Conservation (phyloP, 64 coral and sea anemone genomes). For the Catalaphyllia jardinei region DNA sequence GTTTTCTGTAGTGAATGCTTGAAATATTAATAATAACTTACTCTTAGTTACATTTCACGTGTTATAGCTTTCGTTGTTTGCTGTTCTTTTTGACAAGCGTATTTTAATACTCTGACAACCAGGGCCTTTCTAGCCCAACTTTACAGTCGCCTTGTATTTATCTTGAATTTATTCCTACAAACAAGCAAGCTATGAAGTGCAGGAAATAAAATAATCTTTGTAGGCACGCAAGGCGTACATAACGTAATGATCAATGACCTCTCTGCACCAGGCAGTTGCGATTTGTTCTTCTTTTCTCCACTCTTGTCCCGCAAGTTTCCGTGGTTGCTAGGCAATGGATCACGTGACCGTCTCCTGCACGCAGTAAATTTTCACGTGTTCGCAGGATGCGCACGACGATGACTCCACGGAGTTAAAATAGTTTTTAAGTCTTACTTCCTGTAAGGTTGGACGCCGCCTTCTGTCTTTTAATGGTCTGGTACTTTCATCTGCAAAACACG, state of each 20-base stretch:
- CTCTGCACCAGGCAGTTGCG: not conserved
- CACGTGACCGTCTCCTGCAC: conserved; percentile 47
- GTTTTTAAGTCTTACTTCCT: conserved; percentile 69
- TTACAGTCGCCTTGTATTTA: not conserved
- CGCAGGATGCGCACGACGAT: conserved; percentile 61
- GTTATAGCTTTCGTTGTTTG: too few relatives aligned
- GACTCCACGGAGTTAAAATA: conserved; percentile 75
- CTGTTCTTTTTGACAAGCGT: not conserved
- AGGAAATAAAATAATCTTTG: too few relatives aligned
- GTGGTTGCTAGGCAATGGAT: not conserved
- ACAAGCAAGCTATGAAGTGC: too few relatives aligned
- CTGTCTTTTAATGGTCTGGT: conserved; percentile 32
- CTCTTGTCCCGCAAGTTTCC: not conserved
- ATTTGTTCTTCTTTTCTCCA: not conserved
- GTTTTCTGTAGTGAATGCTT: not conserved
- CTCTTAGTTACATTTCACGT: not conserved
- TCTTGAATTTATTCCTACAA: too few relatives aligned
- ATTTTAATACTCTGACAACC: not conserved
- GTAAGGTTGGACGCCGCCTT: conserved; percentile 48
- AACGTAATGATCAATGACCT: not conserved
- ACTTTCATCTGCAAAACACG: conserved; percentile 54
- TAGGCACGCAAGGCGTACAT: too few relatives aligned
- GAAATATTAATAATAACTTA: not conserved
- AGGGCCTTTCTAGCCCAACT: not conserved
- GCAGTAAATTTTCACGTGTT: conserved; percentile 63